Evolutionary conservation across 2,113 vertebrate genomes (phyloP).

Genomic region (Caranx ignobilis): DNA sequence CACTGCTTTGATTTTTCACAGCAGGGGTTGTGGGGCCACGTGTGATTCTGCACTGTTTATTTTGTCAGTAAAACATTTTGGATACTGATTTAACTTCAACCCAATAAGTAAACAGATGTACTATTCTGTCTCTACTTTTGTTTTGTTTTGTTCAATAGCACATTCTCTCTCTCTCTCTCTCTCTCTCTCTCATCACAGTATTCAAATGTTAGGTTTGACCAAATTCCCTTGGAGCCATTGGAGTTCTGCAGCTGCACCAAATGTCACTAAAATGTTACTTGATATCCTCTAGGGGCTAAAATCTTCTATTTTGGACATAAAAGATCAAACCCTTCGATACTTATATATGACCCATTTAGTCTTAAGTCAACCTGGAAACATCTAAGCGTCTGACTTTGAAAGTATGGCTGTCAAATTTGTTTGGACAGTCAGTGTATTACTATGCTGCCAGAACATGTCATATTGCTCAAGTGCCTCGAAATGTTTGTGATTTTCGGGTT

Average conservation of each 20-base stretch:
- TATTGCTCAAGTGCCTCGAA: neutral
- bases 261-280: neutral
- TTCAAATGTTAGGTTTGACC: no score
- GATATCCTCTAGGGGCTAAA: neutral
- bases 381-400: neutral
- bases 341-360: neutral
- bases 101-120: neutral
- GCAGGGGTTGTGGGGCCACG: neutral
- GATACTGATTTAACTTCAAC: neutral
- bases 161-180: slow-evolving; percentile 38
- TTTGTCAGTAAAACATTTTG: neutral
- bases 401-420: neutral
- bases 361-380: neutral
- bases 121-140: neutral
- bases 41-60: neutral
- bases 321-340: neutral
- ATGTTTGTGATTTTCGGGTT: neutral
- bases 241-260: no score
- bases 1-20: slow-evolving; percentile 11
- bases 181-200: no score
- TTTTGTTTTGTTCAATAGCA: slow-evolving; percentile 29
- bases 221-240: no score
- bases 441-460: neutral
- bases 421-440: neutral
- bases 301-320: neutral